Percentiles rank a stretch among this genome's conserved stretches.
phyloP scores from a whole-genome alignment of 2,888 invertebrate genomes.

The Tuberolachnus salignus region DNA sequence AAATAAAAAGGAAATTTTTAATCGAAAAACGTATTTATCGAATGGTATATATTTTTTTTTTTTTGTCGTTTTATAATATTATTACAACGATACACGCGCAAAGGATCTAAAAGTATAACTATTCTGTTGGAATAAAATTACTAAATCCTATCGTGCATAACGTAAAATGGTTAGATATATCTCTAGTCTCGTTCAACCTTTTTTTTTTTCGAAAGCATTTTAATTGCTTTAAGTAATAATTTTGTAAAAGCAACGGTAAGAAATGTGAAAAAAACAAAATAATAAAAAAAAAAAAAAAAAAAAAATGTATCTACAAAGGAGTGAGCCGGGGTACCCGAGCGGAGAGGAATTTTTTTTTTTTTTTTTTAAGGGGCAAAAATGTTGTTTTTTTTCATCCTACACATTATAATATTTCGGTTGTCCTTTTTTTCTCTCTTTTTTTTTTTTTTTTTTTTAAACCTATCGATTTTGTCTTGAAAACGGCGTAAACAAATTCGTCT shows the following conservation, averaged over 20 bases:
- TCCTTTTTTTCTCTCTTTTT: too few relatives aligned
- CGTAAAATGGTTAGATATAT: not conserved
- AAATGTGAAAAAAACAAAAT: too few relatives aligned
- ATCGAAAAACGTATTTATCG: too few relatives aligned
- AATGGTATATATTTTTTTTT: too few relatives aligned
- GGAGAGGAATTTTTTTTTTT: not conserved
- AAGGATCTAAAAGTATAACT: too few relatives aligned
- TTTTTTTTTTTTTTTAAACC: too few relatives aligned
- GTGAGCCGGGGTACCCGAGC: not conserved
- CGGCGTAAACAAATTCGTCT: too few relatives aligned
- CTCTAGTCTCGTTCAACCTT: not conserved
- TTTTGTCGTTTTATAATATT: too few relatives aligned
- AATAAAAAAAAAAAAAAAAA: too few relatives aligned
- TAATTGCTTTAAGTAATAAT: slow-evolving; percentile 23
- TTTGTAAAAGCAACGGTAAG: not conserved
- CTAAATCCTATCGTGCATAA: not conserved
- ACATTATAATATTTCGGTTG: not conserved
- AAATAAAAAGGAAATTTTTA: too few relatives aligned
- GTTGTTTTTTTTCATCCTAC: not conserved
- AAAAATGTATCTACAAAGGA: not conserved
- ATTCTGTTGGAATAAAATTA: not conserved
- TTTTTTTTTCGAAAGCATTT: not conserved
- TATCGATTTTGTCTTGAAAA: not conserved
- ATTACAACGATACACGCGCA: too few relatives aligned
- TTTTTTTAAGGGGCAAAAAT: not conserved